These are phyloP conservation scores for Desoria tigrina DNA, from an alignment of 2,888 invertebrate genomes.

Conservation along the genomic window DNA sequence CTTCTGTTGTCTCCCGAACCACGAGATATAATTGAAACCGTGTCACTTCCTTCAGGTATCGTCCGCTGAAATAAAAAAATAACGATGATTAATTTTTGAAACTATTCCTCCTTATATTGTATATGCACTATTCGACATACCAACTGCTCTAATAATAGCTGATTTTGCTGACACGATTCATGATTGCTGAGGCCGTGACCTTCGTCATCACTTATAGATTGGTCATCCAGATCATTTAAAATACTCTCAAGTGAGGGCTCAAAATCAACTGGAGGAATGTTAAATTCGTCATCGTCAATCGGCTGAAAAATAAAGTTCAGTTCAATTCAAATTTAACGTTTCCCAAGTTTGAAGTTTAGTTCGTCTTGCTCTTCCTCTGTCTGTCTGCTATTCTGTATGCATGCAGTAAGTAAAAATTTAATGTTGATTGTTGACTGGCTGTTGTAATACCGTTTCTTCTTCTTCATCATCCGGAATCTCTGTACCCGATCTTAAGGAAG, in stretches of 20 bases:
- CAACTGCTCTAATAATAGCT: conserved; percentile 16
- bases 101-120: too few species aligned
- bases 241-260: conserved; percentile 79
- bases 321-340: background rate
- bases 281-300: conserved; percentile 77
- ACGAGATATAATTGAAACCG: conserved; percentile 55
- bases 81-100: background rate
- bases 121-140: too few species aligned
- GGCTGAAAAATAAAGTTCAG: conserved; percentile 59
- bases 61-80: conserved; percentile 22
- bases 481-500: conserved; percentile 22
- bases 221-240: conserved; percentile 66
- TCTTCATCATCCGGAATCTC: conserved; percentile 30
- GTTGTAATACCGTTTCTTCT: conserved; percentile 30
- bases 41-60: conserved; percentile 52
- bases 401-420: too few species aligned
- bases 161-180: conserved; percentile 24
- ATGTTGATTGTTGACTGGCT: too few species aligned
- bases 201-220: conserved; percentile 55
- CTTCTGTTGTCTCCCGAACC: conserved; percentile 54
- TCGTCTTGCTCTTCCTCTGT: too few species aligned
- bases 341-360: background rate
- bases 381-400: too few species aligned
- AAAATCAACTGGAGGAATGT: conserved; percentile 73
- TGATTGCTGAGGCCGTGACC: conserved; percentile 17